Conservation (phyloP, 2,888 invertebrate species). For the Chydorus sphaericus region DNA sequence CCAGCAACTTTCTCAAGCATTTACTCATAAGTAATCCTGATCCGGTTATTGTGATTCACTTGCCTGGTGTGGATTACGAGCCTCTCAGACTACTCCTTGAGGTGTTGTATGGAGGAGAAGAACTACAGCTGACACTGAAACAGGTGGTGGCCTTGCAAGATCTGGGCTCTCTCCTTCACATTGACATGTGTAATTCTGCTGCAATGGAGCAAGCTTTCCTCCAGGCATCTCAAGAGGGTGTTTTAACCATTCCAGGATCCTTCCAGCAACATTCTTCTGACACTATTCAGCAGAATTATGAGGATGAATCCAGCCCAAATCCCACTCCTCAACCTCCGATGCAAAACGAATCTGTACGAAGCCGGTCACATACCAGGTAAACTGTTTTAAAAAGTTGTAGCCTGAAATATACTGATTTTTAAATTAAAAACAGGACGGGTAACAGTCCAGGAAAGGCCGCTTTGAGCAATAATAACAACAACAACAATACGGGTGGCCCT, state of each 20-base stretch:
- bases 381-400: not conserved
- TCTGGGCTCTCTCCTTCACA: constrained; percentile 11
- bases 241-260: constrained; percentile 11
- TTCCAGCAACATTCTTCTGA: not conserved
- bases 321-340: not conserved
- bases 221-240: constrained; percentile 13
- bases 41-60: constrained; percentile 12
- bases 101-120: constrained; percentile 13
- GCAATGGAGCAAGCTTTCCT: constrained; percentile 11
- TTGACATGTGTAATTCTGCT: constrained; percentile 11
- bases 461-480: not conserved
- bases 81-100: constrained; percentile 9
- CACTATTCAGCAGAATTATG: not conserved
- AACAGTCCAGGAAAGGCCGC: not conserved
- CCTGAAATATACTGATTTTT: no score
- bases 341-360: not conserved
- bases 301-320: constrained; percentile 1
- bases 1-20: constrained; percentile 10
- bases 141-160: constrained; percentile 12
- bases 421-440: not conserved
- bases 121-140: constrained; percentile 10
- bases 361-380: not conserved
- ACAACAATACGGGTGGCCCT: not conserved
- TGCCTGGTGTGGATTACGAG: constrained; percentile 13
- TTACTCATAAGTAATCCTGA: constrained; percentile 11